Percentiles rank a stretch among this genome's conserved stretches.
phyloP scores from a whole-genome alignment of 1,140 invertebrate genomes.

The Steinernema khuongi region DNA sequence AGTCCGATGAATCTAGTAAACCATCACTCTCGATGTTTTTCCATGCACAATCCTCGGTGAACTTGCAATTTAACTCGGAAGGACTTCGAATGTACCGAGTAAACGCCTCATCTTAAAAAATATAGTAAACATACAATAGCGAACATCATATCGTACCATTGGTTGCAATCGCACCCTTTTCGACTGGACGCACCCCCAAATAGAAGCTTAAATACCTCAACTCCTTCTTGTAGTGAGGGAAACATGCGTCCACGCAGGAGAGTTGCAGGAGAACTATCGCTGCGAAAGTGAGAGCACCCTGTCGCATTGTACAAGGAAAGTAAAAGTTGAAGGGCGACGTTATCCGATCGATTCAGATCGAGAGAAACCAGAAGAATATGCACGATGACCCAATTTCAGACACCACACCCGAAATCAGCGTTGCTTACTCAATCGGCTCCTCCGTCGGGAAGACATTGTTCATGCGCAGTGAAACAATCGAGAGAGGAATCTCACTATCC shows the following conservation, averaged over 20 bases:
- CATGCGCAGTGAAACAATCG: neutral
- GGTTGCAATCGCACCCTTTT: constrained; percentile 30
- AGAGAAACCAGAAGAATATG: neutral
- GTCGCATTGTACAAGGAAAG: neutral
- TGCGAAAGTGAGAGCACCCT: neutral
- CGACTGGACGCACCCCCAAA: constrained; percentile 28
- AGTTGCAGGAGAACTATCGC: constrained; percentile 3
- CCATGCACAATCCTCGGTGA: constrained; percentile 31
- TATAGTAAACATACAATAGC: neutral
- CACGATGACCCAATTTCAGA: constrained; percentile 12
- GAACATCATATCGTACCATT: constrained; percentile 19
- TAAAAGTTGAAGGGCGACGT: neutral
- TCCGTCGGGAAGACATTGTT: neutral
- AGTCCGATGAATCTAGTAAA: constrained; percentile 35
- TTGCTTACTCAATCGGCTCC: constrained; percentile 10
- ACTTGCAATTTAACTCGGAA: constrained; percentile 32
- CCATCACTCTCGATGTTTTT: constrained; percentile 29
- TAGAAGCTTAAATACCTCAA: constrained; percentile 36
- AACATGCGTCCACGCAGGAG: constrained; percentile 19
- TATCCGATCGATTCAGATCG: constrained; percentile 8
- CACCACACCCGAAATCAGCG: neutral
- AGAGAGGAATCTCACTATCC: neutral
- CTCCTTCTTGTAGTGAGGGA: constrained; percentile 37
- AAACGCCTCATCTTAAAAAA: constrained; percentile 26
- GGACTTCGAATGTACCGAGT: constrained; percentile 19